Evolutionary conservation across 2,888 invertebrate genomes (phyloP), one percentile per base, ranked within the genome.

Genomic region (Heliconius erato): DNA sequence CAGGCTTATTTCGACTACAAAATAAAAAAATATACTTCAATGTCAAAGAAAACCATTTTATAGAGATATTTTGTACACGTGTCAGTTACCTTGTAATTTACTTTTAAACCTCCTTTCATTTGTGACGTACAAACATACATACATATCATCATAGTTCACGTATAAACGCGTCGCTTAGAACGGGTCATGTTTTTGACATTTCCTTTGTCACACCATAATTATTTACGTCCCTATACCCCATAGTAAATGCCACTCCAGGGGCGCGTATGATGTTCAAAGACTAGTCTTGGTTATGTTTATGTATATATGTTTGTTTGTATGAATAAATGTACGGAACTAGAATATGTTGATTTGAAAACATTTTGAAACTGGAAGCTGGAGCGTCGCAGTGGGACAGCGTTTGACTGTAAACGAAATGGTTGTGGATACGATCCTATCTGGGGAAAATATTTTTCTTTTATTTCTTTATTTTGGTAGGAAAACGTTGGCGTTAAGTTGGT

Each of bases 141-240:
- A 35, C 69, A 40, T 19, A 72, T 63, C 63, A 16, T 72, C 72
- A 49, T 72, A 72, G 72, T 49, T 72, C 26, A 26, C 59, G 16
- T 67, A 44, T 44, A 44, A 65, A 67, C 26, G 23, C 54, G 49
- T 68, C 78, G 49, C 65, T 78, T 72, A 68, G 74, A 65, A 78
- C 77, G 79, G 72, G 74, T 80, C 79, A 82, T 84, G 84, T 74
- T 79, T 83, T 79, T 74, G 83, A 82, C 84, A 65, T 74, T 69
- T 80, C 82, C 83, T 82, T 82, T 84, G 83, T 82, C 65, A 79
- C 68, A 71, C 82, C 79, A 79, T 83, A 79, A 82, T 85, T 80
- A 85, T 82, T 85, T 81, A 77, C 77, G 82, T 77, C 82, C 84
- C 82, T 76, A 79, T 54, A 79, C 35, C 83, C 82, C 79, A 82